Evolutionary conservation across 2,797 vertebrate genomes (phyloP).

Genomic region (Rhinogobio ventralis): DNA sequence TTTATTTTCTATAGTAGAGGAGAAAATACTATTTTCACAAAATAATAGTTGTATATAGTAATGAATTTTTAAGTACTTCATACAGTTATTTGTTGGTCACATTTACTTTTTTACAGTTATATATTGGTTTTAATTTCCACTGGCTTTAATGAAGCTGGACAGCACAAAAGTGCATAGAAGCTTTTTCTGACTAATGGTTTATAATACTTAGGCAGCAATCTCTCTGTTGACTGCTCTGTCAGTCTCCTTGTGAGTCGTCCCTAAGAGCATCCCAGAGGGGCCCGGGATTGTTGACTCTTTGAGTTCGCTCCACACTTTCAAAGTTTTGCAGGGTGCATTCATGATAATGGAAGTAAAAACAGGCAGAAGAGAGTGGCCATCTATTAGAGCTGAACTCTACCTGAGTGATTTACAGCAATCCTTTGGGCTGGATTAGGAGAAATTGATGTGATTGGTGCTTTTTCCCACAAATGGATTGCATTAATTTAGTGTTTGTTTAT

Average conservation of each 20-base stretch:
- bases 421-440: not conserved
- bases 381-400: not conserved
- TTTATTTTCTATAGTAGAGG: not conserved
- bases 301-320: constrained; percentile 16
- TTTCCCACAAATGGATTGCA: not conserved
- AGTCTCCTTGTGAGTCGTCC: constrained; percentile 48
- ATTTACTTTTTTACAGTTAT: not conserved
- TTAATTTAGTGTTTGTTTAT: not conserved
- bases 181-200: constrained; percentile 9
- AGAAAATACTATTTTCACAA: not conserved
- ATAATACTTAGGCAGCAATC: not conserved
- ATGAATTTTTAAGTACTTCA: not conserved
- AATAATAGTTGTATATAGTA: not conserved
- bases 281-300: constrained; percentile 33
- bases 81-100: not conserved
- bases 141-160: not conserved
- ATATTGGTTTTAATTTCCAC: not conserved
- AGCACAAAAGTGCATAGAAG: not conserved
- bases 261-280: constrained; percentile 45
- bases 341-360: constrained; percentile 9
- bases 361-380: not conserved
- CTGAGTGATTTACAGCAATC: not conserved
- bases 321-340: constrained; percentile 13
- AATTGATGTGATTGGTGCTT: not conserved
- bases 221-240: constrained; percentile 42